Base-by-base conservation (phyloP, 2,113 vertebrate genomes). In the Hippopotamus amphibius region DNA sequence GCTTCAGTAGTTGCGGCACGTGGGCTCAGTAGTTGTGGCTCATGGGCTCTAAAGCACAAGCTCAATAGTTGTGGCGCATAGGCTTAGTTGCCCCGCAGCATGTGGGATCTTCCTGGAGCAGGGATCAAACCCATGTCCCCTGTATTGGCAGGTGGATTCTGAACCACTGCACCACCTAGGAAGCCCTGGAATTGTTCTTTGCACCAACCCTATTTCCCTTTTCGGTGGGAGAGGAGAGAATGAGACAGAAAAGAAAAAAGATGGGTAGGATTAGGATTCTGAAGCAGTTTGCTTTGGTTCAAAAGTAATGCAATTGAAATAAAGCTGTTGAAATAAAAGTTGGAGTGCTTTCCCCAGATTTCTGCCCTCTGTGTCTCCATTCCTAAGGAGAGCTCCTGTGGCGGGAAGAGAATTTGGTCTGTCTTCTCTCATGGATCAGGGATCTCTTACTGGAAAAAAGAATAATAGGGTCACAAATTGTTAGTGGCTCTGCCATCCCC, bases 281-380 rank as follows among this genome's bases (percentile, higher is more conserved):
- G 15, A 50, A 80, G 59, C 21, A 76, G 48, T 93, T 95, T 85
- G 41, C 24, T 24, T 94, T 87, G 66, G 48, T 57, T 77, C 41
- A 21, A 46, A 79, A 88, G 61, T n/a, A 74, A 90, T 1, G 65
- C 74, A 86, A 57, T 46, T 69, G 65, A 85, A 92, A 48, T 77
- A 61, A 96, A 79, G 87, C 59, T 61, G 30, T 53, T 92, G 87
- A 88, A 90, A 92, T 79, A 68, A 87, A 93, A 71, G 68, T 30
- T 71, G 26, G 71, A 61, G 9, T 30, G 19, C 50, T 53, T 90
- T 90, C 26, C 24, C 22, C 0, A 1, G 12, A 71, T 22, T 37
- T 46, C 15, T 84, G 57, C 30, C 65, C 48, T 96, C 71, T 65
- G 21, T 46, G 53, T 1, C n/a, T 92, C 30, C 22, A 1, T 46